These are phyloP conservation scores for Chrysina gloriosa DNA, from an alignment of 2,888 invertebrate species.

Conservation along the genomic window DNA sequence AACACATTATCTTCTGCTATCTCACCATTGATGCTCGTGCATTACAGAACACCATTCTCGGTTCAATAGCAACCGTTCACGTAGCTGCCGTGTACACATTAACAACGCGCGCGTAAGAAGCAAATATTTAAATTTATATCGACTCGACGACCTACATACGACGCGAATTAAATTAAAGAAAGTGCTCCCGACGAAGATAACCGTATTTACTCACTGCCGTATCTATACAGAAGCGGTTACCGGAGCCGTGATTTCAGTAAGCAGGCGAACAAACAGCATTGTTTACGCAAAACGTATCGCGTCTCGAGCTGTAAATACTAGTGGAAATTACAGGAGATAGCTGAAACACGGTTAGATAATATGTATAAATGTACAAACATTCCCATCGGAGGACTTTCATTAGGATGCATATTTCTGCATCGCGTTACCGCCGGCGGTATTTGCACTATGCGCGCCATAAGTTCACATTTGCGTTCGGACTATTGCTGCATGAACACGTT, in stretches of 20 bases:
- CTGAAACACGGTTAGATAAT: neutral
- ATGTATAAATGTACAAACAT: constrained; percentile 1
- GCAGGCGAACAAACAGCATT: neutral
- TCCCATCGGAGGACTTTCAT: neutral
- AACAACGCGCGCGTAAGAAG: too few species aligned
- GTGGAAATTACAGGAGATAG: neutral
- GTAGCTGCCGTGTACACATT: too few species aligned
- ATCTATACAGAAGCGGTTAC: neutral
- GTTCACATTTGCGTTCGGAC: too few species aligned
- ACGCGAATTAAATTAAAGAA: neutral
- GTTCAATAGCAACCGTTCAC: too few species aligned
- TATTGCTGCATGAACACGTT: neutral
- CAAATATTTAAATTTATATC: too few species aligned
- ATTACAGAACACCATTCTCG: too few species aligned
- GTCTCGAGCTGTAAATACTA: neutral
- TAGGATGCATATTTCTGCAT: neutral
- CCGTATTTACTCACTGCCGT: neutral
- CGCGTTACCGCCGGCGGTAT: neutral
- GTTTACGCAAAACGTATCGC: neutral
- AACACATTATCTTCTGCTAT: too few species aligned
- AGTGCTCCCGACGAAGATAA: neutral
- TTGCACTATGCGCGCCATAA: neutral
- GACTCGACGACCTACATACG: neutral
- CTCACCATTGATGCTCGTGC: too few species aligned
- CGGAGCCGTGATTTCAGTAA: neutral